Evolutionary conservation across 2,113 vertebrate genomes (phyloP).

Genomic region (Pachyramphus minor): DNA sequence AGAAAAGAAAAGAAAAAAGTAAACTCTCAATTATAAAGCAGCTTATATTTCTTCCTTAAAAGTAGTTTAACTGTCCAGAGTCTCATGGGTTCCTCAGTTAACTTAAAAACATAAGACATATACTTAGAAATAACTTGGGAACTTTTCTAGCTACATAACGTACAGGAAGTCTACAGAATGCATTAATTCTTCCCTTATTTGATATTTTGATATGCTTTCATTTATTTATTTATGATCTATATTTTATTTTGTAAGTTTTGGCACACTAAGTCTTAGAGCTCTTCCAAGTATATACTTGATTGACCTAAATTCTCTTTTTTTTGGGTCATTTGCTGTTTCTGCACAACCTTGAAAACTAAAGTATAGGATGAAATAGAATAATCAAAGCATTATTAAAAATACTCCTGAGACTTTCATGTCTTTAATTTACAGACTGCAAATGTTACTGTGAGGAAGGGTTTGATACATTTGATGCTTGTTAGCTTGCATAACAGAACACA

Average conservation of each 20-base stretch:
- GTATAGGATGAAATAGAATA: slow-evolving; percentile 4
- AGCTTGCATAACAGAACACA: neutral
- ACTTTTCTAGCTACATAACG: neutral
- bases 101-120: neutral
- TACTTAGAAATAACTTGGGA: neutral
- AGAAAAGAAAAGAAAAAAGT: accelerated
- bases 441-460: neutral
- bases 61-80: neutral
- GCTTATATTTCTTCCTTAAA: neutral
- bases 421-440: slow-evolving; percentile 8
- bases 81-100: neutral
- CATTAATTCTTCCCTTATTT: neutral
- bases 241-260: slow-evolving; percentile 3
- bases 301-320: slow-evolving; percentile 35
- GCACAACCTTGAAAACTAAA: slow-evolving; percentile 30
- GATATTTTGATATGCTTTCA: neutral
- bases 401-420: slow-evolving; percentile 5
- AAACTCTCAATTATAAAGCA: neutral
- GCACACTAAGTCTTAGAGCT: neutral
- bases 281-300: neutral
- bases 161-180: neutral
- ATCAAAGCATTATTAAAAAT: slow-evolving; percentile 20
- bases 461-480: neutral
- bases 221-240: neutral
- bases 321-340: slow-evolving; percentile 3